Evolutionary conservation across 2,888 invertebrate genomes (phyloP).

Genomic region (Drosophila neonasuta): DNA sequence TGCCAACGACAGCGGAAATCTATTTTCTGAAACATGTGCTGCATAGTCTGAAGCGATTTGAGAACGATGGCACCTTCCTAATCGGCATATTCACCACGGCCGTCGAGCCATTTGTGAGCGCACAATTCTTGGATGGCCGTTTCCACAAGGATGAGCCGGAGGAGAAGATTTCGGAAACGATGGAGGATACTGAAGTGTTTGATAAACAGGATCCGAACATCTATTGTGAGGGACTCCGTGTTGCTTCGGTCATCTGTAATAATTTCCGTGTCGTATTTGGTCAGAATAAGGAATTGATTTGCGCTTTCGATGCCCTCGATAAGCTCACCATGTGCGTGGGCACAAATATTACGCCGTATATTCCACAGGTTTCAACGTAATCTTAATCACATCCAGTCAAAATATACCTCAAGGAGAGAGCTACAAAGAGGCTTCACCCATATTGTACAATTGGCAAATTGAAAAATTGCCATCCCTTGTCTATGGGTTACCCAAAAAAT

Average conservation of each 20-base stretch:
- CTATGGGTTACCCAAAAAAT: no score
- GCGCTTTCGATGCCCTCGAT: constrained; percentile 17
- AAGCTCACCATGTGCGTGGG: constrained; percentile 1
- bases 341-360: not conserved
- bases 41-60: constrained; percentile 47
- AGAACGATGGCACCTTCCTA: constrained; percentile 57
- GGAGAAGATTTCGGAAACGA: not conserved
- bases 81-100: constrained; percentile 71
- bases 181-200: constrained; percentile 67
- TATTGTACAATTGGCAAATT: no score
- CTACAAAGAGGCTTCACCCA: no score
- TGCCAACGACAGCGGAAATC: constrained; percentile 69
- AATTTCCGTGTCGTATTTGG: constrained; percentile 63
- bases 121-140: constrained; percentile 21
- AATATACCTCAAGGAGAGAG: not conserved
- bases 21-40: constrained; percentile 68
- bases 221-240: constrained; percentile 77
- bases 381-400: not conserved
- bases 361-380: no score
- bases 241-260: constrained; percentile 59
- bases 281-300: constrained; percentile 54
- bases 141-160: constrained; percentile 20
- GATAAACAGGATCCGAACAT: constrained; percentile 79
- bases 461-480: no score
- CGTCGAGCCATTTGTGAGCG: constrained; percentile 60